Evolutionary conservation across 2,888 invertebrate genomes (phyloP).

Genomic region (Hirtodrosophila trivittata): DNA sequence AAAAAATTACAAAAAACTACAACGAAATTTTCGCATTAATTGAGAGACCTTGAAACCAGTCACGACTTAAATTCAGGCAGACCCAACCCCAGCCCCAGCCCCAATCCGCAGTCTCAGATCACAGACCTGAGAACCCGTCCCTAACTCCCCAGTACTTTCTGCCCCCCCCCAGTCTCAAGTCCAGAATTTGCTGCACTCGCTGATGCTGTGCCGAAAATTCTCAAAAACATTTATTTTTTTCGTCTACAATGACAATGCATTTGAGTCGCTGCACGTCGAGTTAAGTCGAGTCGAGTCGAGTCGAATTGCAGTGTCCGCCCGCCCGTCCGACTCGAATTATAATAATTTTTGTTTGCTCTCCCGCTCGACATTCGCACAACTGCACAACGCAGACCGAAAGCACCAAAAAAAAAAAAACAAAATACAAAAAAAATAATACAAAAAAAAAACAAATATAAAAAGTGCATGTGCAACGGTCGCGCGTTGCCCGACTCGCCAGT

Average conservation of each 20-base stretch:
- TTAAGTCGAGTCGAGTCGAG: conserved; percentile 60
- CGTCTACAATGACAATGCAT: conserved; percentile 75
- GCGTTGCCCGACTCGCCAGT: conserved; percentile 71
- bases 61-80: conserved; percentile 73
- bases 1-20: conserved; percentile 49
- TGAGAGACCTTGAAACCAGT: conserved; percentile 77
- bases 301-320: conserved; percentile 56
- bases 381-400: conserved; percentile 30
- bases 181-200: conserved; percentile 39
- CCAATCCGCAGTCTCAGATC: conserved; percentile 12
- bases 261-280: conserved; percentile 68
- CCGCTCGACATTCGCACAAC: conserved; percentile 72
- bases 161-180: conserved; percentile 24
- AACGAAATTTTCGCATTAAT: conserved; percentile 78
- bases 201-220: conserved; percentile 63
- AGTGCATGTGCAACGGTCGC: conserved; percentile 81
- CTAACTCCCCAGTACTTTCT: not conserved
- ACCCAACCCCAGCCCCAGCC: conserved; percentile 50
- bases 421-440: conserved; percentile 35
- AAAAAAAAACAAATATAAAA: conserved; percentile 47
- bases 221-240: conserved; percentile 49
- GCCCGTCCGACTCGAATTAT: conserved; percentile 55
- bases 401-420: conserved; percentile 37
- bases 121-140: not conserved
- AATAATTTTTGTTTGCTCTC: conserved; percentile 62